Evolutionary conservation across 2,888 invertebrate species (phyloP).

Genomic region (Tinea trinotella): DNA sequence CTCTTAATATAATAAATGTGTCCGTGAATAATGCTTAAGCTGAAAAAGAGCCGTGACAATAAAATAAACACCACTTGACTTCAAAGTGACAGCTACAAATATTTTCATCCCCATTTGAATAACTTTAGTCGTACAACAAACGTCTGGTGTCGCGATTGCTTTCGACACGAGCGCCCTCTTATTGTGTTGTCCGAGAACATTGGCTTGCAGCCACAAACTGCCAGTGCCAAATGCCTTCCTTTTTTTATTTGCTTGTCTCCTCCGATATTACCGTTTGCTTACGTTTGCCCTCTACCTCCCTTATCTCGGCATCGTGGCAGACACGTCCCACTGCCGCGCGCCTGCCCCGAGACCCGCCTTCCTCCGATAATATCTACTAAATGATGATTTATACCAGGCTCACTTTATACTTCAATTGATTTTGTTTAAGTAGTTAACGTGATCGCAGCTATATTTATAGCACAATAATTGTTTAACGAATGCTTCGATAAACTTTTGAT

Average conservation of each 20-base stretch:
- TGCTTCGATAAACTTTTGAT: too few relatives aligned
- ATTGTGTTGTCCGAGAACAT: conserved; percentile 54
- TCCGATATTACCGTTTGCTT: conserved; percentile 55
- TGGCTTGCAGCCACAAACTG: conserved; percentile 52
- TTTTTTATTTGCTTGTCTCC: conserved; percentile 42
- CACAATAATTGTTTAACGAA: not conserved
- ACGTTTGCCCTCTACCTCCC: conserved; percentile 29
- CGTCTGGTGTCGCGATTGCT: conserved; percentile 37
- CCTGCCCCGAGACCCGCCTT: conserved; percentile 13
- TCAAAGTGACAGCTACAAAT: not conserved
- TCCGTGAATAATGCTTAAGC: too few relatives aligned
- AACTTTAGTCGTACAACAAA: not conserved
- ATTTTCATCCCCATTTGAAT: conserved; percentile 10
- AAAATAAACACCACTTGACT: too few relatives aligned
- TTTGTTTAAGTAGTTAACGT: not conserved
- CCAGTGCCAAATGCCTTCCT: conserved; percentile 37
- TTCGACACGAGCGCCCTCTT: conserved; percentile 47
- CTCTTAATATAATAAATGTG: too few relatives aligned
- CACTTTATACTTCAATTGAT: conserved; percentile 20
- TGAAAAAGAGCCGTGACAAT: too few relatives aligned
- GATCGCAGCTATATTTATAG: not conserved
- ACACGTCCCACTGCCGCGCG: not conserved
- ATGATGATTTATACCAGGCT: conserved; percentile 24
- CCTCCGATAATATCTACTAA: conserved; percentile 23
- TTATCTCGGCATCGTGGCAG: conserved; percentile 15